Percentiles rank a stretch among this genome's conserved stretches.
Evolutionary conservation across 2,797 vertebrate species (phyloP).

Genomic region (Onychomys arenicola): DNA sequence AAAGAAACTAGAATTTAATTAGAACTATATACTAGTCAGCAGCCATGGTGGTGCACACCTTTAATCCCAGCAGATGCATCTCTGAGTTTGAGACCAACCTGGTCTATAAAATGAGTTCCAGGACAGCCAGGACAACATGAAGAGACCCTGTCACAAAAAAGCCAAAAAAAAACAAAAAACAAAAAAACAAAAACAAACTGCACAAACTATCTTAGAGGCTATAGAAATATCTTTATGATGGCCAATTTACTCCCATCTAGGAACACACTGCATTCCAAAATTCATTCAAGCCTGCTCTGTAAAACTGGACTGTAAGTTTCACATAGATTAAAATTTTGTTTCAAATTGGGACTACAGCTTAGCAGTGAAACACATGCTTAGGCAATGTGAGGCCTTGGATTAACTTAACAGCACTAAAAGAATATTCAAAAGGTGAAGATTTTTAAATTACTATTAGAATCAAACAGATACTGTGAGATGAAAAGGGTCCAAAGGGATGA

Average conservation of each 20-base stretch:
- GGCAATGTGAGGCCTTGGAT: neutral
- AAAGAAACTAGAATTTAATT: slow-evolving; percentile 39
- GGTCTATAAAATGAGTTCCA: neutral
- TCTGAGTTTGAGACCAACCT: neutral
- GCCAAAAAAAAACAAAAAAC: neutral
- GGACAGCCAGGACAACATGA: neutral
- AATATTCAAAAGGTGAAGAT: neutral
- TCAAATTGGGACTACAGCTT: neutral
- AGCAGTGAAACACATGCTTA: neutral
- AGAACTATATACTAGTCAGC: neutral
- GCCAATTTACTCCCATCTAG: slow-evolving; percentile 14
- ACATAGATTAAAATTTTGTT: slow-evolving; percentile 28
- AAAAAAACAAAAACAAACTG: neutral
- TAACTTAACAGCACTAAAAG: neutral
- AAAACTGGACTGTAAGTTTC: slow-evolving; percentile 48
- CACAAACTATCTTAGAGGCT: neutral
- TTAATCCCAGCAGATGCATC: neutral
- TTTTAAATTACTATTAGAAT: slow-evolving; percentile 32
- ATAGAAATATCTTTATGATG: neutral
- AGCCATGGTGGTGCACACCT: too few relatives aligned
- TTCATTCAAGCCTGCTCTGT: slow-evolving; percentile 34
- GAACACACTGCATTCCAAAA: neutral
- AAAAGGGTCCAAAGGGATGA: neutral
- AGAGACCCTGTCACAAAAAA: neutral
- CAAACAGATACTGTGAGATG: neutral